Percentiles rank a stretch among this genome's conserved stretches.
phyloP scores from a whole-genome alignment of 1,140 invertebrate species.

The Drosophila dunni region DNA sequence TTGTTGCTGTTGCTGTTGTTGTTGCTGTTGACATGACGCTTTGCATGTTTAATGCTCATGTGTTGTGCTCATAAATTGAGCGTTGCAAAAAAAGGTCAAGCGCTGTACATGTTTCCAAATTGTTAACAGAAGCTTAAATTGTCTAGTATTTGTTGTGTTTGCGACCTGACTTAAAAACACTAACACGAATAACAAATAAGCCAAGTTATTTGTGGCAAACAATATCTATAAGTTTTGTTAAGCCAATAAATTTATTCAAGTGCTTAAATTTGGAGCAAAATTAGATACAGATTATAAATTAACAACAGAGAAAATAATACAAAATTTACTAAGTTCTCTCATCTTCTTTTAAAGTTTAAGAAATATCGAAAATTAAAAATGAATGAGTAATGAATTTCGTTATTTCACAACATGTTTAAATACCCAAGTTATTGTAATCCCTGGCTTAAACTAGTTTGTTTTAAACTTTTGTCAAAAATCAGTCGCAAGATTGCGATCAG shows the following conservation, averaged over 20 bases:
- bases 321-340: too few relatives aligned
- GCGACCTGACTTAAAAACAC: neutral
- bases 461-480: slow-evolving; percentile 16
- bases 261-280: neutral
- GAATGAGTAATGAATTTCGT: too few relatives aligned
- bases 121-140: slow-evolving; percentile 51
- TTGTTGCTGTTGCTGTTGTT: slow-evolving; percentile 37
- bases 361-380: too few relatives aligned
- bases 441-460: neutral
- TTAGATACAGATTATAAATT: too few relatives aligned
- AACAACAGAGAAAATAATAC: too few relatives aligned
- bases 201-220: neutral
- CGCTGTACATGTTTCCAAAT: slow-evolving; percentile 58
- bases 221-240: slow-evolving; percentile 1
- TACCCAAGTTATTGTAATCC: neutral
- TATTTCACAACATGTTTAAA: neutral
- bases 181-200: slow-evolving; percentile 20
- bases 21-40: slow-evolving; percentile 49
- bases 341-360: too few relatives aligned
- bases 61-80: slow-evolving; percentile 66
- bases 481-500: slow-evolving; percentile 7
- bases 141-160: slow-evolving; percentile 32
- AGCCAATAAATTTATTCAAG: neutral
- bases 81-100: slow-evolving; percentile 66
- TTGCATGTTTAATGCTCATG: slow-evolving; percentile 63